Conservation (phyloP, 35 echinoderm and acorn worm genomes). For the Ophiothrix spiculata region DNA sequence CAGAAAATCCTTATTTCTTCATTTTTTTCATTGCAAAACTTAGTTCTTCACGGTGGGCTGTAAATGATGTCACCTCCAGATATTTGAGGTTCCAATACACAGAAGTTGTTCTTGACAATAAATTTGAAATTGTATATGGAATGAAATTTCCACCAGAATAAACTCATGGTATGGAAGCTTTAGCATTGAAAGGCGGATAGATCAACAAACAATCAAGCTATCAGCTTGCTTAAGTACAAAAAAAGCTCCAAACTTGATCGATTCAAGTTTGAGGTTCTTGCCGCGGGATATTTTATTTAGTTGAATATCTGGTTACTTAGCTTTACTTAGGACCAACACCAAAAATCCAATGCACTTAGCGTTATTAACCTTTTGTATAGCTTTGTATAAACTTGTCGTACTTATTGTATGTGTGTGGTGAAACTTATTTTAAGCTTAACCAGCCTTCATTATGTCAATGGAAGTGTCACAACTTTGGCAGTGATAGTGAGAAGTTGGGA, state of each 20-base stretch:
- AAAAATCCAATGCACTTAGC: background rate
- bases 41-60: no score
- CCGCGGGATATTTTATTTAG: background rate
- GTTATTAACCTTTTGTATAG: background rate
- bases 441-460: no score
- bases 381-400: background rate
- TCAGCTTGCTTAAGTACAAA: background rate
- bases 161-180: background rate
- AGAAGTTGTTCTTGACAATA: no score
- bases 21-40: no score
- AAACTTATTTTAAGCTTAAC: background rate
- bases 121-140: background rate
- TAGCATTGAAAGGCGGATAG: background rate
- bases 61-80: no score
- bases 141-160: background rate
- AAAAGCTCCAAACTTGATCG: background rate
- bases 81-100: no score
- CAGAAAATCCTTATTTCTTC: no score
- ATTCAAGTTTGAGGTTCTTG: background rate
- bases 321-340: background rate
- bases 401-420: background rate
- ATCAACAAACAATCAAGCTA: background rate
- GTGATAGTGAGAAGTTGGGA: no score
- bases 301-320: background rate
- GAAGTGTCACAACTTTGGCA: no score